These are phyloP conservation scores for Entomobrya multifasciata DNA, from an alignment of 2,888 invertebrate genomes.

Conservation along the genomic window DNA sequence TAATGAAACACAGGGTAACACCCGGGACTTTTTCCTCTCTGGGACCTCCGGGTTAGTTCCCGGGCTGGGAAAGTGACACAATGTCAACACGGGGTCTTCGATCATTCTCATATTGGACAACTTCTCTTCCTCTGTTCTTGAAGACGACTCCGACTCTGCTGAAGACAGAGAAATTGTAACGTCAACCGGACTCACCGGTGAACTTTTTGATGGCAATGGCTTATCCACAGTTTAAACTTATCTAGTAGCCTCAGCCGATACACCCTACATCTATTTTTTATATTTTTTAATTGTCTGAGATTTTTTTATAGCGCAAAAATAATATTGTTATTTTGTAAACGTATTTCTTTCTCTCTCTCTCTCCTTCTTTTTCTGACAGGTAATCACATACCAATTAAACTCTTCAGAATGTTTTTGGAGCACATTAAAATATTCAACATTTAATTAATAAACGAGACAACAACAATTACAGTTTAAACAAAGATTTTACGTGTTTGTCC, in stretches of 20 bases:
- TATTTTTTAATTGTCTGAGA: constrained; percentile 55
- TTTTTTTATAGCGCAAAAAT: too few relatives aligned
- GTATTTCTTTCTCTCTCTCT: constrained; percentile 24
- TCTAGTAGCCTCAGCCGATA: constrained; percentile 45
- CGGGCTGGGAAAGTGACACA: constrained; percentile 80
- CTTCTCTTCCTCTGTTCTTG: constrained; percentile 77
- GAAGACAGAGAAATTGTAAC: constrained; percentile 78
- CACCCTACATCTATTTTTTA: constrained; percentile 68
- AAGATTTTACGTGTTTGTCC: constrained; percentile 67
- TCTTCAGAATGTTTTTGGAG: constrained; percentile 22
- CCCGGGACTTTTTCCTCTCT: constrained; percentile 79
- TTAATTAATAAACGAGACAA: background rate
- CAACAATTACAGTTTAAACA: background rate
- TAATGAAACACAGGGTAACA: constrained; percentile 79
- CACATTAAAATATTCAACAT: constrained; percentile 33
- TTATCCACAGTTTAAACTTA: constrained; percentile 79
- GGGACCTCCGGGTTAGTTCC: constrained; percentile 80
- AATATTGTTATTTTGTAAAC: background rate
- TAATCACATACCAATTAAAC: background rate
- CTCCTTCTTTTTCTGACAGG: background rate
- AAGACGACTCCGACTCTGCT: constrained; percentile 79
- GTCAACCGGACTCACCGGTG: constrained; percentile 80
- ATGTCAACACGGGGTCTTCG: constrained; percentile 80
- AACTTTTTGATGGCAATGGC: constrained; percentile 77
- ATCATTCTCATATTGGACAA: constrained; percentile 80